Percentiles rank a stretch among this genome's conserved stretches.
These are phyloP conservation scores for Dasyurus viverrinus DNA, from an alignment of 2,113 vertebrate genomes.

Conservation along the genomic window DNA sequence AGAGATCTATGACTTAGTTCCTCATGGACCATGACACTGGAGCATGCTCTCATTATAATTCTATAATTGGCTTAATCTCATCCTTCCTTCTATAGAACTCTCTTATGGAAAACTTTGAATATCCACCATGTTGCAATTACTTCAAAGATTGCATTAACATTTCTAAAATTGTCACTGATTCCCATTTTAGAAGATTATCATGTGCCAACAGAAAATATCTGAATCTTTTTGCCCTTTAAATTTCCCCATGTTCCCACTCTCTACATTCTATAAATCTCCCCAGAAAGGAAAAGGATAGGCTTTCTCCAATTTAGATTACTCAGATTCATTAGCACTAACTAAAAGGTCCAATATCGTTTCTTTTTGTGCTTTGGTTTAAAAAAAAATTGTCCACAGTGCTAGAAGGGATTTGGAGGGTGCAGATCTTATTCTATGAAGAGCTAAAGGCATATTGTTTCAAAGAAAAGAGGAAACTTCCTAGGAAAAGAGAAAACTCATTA, in stretches of 20 bases:
- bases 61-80: slow-evolving; percentile 22
- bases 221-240: not conserved
- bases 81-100: not conserved
- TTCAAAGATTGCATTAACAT: slow-evolving; percentile 14
- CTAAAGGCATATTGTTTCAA: not conserved
- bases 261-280: not conserved
- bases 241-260: not conserved
- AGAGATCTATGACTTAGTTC: not conserved
- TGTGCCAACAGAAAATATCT: not conserved
- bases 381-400: not conserved
- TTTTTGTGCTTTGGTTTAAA: not conserved
- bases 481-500: not conserved
- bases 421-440: not conserved
- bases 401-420: not conserved
- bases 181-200: not conserved
- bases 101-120: not conserved
- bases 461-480: not conserved
- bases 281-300: not conserved
- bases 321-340: not conserved
- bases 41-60: not conserved
- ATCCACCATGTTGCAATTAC: not conserved
- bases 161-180: not conserved
- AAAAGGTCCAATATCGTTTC: not conserved
- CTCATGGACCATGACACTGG: slow-evolving; percentile 9
- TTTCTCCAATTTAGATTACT: not conserved